These are phyloP conservation scores for Calephelis virginiensis DNA, from an alignment of 1,140 invertebrate species.

Conservation along the genomic window DNA sequence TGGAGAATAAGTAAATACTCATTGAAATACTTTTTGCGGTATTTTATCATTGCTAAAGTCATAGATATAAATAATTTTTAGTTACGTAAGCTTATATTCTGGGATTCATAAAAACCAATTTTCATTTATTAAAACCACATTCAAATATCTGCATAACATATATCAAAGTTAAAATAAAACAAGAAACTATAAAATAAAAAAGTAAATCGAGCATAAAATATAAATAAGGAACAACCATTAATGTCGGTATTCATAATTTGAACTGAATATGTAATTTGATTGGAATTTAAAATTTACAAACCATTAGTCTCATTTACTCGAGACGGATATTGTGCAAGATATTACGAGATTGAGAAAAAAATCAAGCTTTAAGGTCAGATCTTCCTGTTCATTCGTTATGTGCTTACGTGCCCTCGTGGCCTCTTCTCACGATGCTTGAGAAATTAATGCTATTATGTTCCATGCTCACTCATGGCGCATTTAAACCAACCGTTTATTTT, in stretches of 20 bases:
- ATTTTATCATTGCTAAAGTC: too few species aligned
- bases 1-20: too few species aligned
- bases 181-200: too few species aligned
- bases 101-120: too few species aligned
- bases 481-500: neutral
- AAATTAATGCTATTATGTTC: slow-evolving; percentile 22
- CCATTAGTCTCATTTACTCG: neutral
- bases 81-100: too few species aligned
- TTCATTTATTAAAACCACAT: too few species aligned
- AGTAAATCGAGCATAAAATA: neutral
- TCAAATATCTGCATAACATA: too few species aligned
- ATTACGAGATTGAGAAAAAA: slow-evolving; percentile 17
- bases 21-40: too few species aligned
- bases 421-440: slow-evolving; percentile 49
- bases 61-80: too few species aligned
- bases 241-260: neutral
- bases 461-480: neutral
- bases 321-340: slow-evolving; percentile 8
- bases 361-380: slow-evolving; percentile 22
- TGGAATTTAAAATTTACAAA: slow-evolving; percentile 5
- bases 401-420: slow-evolving; percentile 39
- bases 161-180: too few species aligned
- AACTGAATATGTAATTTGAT: neutral
- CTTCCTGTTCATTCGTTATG: slow-evolving; percentile 31
- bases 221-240: neutral